Base-by-base conservation (phyloP, 2,797 vertebrate species). In the Syngnathus rostellatus region DNA sequence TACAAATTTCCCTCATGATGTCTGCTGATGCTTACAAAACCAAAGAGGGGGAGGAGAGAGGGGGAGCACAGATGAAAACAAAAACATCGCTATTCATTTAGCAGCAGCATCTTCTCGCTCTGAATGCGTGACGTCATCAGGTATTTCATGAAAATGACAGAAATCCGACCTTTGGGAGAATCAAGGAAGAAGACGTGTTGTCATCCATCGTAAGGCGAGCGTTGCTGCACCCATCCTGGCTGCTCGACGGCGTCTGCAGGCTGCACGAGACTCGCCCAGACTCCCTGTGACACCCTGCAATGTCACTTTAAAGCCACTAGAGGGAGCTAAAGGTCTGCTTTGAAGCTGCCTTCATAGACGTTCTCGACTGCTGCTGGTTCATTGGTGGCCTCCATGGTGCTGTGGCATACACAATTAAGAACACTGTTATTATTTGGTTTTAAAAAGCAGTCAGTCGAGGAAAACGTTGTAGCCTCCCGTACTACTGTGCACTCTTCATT, bases 191-290 rank as follows among this genome's bases (percentile, higher is more conserved):
- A 58, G 72, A 70, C 64, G 78, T 74, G 62, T 75, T 40, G 53
- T 77, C 73, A 60, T 76, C 46, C 73, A 60, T 76, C 46, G 5
- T 77, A 76, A 78, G 7, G 2, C 23, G 23, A 55, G 12, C 31
- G 6, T 7, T 83, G 81, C 67, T 74, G 60, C 21, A 45, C 21
- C 45, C 80, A 83, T 86, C 84, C 81, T 77, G 75, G 25, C 55
- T 41, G 6, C 72, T 80, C 83, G 82, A 81, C 81, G 77, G 76
- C 64, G 79, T 78, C 85, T 85, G 84, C 88, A 86, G 86, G 21
- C 55, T 79, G 75, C 68, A 79, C 77, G 68, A 80, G 89, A 90
- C 90, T 89, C 90, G 89, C 90, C 90, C 91, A 80, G 86, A 77
- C 79, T 86, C 78, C 69, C 80, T 82, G 75, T 89, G 87, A 88